Percentiles rank a stretch among this genome's conserved stretches.
Evolutionary conservation across 2,113 vertebrate genomes (phyloP).

Genomic region (Drymodes brunneopygia): DNA sequence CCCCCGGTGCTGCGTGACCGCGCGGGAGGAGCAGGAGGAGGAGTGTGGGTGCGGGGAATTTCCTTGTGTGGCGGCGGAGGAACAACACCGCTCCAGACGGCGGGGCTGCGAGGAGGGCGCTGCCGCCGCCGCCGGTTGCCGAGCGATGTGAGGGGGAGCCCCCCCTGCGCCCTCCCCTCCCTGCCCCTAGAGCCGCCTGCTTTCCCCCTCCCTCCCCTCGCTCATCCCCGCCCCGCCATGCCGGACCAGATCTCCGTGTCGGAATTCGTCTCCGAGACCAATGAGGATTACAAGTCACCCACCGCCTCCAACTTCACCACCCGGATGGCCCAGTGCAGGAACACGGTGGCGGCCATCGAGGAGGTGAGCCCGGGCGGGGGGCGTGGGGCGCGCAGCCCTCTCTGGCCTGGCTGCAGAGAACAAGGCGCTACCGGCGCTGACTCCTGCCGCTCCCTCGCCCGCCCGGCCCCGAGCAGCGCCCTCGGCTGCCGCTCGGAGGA

Average conservation of each 20-base stretch:
- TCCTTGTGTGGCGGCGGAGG: constrained; percentile 38
- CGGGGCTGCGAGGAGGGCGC: background rate
- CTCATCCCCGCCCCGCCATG: constrained; percentile 73
- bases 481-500: constrained; percentile 18
- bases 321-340: constrained; percentile 88
- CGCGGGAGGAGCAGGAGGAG: constrained; percentile 16
- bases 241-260: constrained; percentile 87
- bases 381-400: background rate
- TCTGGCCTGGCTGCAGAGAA: constrained; percentile 34
- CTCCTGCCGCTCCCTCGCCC: background rate
- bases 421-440: constrained; percentile 29
- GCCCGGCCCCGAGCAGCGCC: background rate
- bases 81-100: constrained; percentile 7
- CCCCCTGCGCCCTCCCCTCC: background rate
- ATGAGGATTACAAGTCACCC: constrained; percentile 94
- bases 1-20: constrained; percentile 27
- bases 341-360: constrained; percentile 86
- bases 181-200: background rate
- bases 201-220: background rate
- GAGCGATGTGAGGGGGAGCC: constrained; percentile 17
- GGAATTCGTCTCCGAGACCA: constrained; percentile 89
- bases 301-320: constrained; percentile 94
- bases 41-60: constrained; percentile 53
- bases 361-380: constrained; percentile 76
- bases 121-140: constrained; percentile 2